Percentiles rank a stretch among this genome's conserved stretches.
Conservation (phyloP, 2,797 vertebrate genomes). For the Steatocranus sp. region DNA sequence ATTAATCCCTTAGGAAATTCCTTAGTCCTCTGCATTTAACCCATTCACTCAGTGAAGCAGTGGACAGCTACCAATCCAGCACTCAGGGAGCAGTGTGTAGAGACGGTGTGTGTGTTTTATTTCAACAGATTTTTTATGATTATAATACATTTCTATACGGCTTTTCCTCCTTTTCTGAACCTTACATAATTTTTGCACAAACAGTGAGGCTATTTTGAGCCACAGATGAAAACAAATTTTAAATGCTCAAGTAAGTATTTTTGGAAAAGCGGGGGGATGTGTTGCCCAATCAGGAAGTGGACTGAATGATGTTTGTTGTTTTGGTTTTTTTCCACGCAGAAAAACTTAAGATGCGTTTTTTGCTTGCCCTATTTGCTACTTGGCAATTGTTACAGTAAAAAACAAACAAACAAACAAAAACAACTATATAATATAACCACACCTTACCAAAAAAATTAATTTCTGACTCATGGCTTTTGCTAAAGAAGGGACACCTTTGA, state of each 20-base stretch:
- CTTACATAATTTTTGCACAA: background rate
- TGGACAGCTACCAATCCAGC: background rate
- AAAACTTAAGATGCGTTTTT: background rate
- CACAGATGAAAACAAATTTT: background rate
- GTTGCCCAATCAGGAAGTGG: background rate
- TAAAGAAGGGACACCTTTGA: background rate
- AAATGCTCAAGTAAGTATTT: background rate
- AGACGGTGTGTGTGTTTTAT: background rate
- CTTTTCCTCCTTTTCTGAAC: background rate
- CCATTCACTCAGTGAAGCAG: background rate
- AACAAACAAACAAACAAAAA: background rate
- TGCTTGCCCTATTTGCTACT: background rate
- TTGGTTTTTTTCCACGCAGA: accelerated
- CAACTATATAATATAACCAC: background rate
- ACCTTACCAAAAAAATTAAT: background rate
- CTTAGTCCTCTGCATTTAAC: no score
- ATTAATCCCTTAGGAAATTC: no score
- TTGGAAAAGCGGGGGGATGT: background rate
- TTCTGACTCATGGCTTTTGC: background rate
- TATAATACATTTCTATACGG: background rate
- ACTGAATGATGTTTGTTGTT: accelerated
- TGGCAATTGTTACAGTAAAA: background rate
- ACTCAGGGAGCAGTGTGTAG: background rate
- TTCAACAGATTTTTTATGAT: background rate
- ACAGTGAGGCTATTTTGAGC: background rate